These are phyloP conservation scores for Formicarius rufipectus DNA, from an alignment of 2,113 vertebrate species.

Conservation along the genomic window DNA sequence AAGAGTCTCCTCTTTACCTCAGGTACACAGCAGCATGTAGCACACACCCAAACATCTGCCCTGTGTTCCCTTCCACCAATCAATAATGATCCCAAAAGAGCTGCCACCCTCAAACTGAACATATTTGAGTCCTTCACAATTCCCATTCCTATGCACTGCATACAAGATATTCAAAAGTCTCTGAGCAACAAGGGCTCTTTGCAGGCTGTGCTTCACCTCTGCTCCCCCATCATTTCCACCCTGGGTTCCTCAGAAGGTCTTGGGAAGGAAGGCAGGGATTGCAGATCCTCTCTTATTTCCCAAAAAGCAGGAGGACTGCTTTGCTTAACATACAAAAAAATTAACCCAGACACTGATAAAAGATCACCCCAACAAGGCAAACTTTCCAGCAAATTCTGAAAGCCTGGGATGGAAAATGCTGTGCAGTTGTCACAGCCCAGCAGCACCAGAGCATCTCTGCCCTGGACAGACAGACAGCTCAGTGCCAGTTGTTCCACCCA, in stretches of 20 bases:
- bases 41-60: neutral
- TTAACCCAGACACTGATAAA: neutral
- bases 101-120: neutral
- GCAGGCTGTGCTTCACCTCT: neutral
- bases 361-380: neutral
- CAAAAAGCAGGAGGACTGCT: neutral
- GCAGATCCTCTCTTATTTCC: neutral
- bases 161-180: neutral
- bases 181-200: neutral
- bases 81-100: neutral
- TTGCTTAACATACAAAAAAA: neutral
- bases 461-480: neutral
- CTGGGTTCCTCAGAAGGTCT: neutral
- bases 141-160: neutral
- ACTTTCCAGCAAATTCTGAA: neutral
- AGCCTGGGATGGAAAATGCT: accelerated
- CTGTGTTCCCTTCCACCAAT: neutral
- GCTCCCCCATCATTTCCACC: neutral
- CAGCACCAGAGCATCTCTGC: neutral
- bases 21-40: neutral
- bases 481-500: neutral
- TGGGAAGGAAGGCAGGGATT: neutral
- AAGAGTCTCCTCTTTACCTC: neutral
- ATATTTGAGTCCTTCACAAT: neutral
- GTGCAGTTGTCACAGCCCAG: neutral